These are phyloP conservation scores for Aleiodes leptofemur DNA, from an alignment of 2,888 invertebrate species.

Conservation along the genomic window DNA sequence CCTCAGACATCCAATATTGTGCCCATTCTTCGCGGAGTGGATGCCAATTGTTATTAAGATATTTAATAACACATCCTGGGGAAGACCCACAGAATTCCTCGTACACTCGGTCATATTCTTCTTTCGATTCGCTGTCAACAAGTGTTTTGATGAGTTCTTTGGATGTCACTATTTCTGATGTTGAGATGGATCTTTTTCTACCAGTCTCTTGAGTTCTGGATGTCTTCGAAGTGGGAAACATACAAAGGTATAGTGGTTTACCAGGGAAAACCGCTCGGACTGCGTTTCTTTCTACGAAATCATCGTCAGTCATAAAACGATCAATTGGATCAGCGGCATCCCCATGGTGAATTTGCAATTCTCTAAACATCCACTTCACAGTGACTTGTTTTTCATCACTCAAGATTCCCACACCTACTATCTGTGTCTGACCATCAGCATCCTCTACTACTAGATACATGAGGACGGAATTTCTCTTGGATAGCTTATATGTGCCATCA, in stretches of 20 bases:
- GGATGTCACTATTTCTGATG: neutral
- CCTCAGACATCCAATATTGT: slow-evolving; percentile 36
- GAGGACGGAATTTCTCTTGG: slow-evolving; percentile 4
- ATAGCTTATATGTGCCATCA: slow-evolving; percentile 42
- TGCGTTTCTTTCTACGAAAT: slow-evolving; percentile 41
- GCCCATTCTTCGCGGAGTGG: slow-evolving; percentile 49
- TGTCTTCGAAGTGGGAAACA: slow-evolving; percentile 42
- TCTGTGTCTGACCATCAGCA: slow-evolving; percentile 28
- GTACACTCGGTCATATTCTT: slow-evolving; percentile 36
- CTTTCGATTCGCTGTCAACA: slow-evolving; percentile 35
- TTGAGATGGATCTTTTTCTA: neutral
- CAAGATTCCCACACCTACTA: slow-evolving; percentile 10
- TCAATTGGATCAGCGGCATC: slow-evolving; percentile 33
- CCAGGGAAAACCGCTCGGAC: slow-evolving; percentile 35
- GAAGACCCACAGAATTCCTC: slow-evolving; percentile 27
- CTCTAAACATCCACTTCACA: slow-evolving; percentile 39
- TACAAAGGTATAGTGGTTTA: slow-evolving; percentile 43
- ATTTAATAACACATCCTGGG: slow-evolving; percentile 43
- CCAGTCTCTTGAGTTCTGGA: slow-evolving; percentile 24
- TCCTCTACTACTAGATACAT: slow-evolving; percentile 42
- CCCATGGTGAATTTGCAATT: slow-evolving; percentile 33
- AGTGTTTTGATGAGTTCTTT: slow-evolving; percentile 40
- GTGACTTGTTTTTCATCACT: slow-evolving; percentile 40
- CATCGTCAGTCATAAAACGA: slow-evolving; percentile 51
- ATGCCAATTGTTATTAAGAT: slow-evolving; percentile 54